Conservation (phyloP, 1,140 invertebrate species). For the Portunus trituberculatus region DNA sequence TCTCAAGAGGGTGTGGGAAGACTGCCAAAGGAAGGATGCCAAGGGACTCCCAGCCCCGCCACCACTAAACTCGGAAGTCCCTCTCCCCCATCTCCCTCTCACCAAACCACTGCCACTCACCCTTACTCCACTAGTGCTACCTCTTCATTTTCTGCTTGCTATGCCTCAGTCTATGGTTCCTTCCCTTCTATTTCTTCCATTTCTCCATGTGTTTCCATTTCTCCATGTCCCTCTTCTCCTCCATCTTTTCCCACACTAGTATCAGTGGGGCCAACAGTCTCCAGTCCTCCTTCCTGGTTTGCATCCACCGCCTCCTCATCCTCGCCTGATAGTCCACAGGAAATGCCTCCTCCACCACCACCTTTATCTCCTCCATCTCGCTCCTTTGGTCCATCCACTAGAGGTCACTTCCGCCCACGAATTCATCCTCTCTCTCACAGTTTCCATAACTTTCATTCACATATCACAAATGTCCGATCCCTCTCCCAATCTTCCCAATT, state of each 20-base stretch:
- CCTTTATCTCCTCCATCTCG: neutral
- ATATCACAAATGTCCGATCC: neutral
- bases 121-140: neutral
- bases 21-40: neutral
- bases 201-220: neutral
- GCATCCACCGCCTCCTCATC: neutral
- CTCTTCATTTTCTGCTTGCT: neutral
- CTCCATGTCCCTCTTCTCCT: neutral
- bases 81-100: neutral
- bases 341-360: neutral
- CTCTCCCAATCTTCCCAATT: neutral
- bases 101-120: neutral
- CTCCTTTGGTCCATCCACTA: neutral
- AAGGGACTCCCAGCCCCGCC: neutral
- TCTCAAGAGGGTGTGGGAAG: conserved; percentile 11
- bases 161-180: neutral
- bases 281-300: neutral
- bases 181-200: neutral
- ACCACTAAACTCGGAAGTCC: neutral
- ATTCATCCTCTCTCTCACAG: neutral
- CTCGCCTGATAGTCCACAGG: neutral
- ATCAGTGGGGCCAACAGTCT: neutral
- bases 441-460: neutral
- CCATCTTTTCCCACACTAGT: neutral
- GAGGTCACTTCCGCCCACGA: neutral